Base-by-base conservation (phyloP, 2,797 vertebrate genomes). In the Balearica regulorum region DNA sequence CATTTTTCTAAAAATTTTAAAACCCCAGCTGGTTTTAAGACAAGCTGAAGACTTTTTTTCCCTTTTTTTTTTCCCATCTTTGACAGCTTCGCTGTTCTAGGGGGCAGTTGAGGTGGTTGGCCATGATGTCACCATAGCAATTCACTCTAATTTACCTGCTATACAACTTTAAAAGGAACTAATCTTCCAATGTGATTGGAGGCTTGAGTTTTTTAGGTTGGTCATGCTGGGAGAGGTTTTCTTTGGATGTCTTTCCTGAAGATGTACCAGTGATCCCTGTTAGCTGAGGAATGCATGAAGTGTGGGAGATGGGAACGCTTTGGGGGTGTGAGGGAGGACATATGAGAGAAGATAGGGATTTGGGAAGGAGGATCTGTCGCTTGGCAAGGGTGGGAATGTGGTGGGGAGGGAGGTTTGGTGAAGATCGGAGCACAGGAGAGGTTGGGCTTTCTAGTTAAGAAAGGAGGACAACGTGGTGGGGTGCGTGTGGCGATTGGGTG, bases 361-460 rank as follows among this genome's bases (percentile, higher is more conserved):
- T 76, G 0, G 2, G 46, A 82, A 68, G 19, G 33, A 73, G 44
- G 22, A 54, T 82, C 35, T 51, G 35, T 54, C 66, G 7, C 24
- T 35, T 58, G 8, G 26, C 25, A n/a, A 18, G 71, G 21, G 24
- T 54, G 54, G 44, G 41, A 68, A 29, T 15, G 49, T n/a, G 46
- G 49, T 85, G 61, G 69, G 26, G 76, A 78, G 53, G 37, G 37
- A 93, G n/a, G 31, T 48, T 90, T 73, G 69, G 31, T 13, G 25
- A 61, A 80, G 57, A 24, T 21, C 16, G 31, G n/a, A 24, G 57
- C 0, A 0, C 33, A 22, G 29, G 33, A 79, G 54, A 49, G 58
- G 29, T 4, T 86, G 77, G n/a, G 24, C 25, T 68, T 86, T 60
- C 13, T 16, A 10, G 33, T 55, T 75, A 6, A 28, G 69, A 62